Evolutionary conservation across 2,113 vertebrate species (phyloP), one percentile per base, ranked within the genome.

Genomic region (Pomatorhinus ruficollis): DNA sequence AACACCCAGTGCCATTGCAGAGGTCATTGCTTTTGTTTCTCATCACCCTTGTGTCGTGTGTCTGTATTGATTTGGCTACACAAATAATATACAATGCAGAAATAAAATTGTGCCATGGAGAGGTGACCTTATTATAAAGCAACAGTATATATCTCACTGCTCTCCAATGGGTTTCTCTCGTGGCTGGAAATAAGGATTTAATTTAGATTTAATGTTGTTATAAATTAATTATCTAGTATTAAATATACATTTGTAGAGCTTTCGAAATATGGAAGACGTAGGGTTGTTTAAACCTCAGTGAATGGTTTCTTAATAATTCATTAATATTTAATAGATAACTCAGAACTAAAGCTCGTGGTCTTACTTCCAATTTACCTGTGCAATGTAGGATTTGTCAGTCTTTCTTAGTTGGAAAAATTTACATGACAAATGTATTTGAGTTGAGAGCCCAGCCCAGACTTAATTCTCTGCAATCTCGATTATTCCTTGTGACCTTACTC

Each of bases 211-310:
- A 92, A 94, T 83, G 68, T 63, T 63, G 71, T 44, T 90, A 93
- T 95, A 88, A 95, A 93, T 96, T 87, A 94, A 94, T 96, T 94
- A 95, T 88, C 76, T 95, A 23, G 86, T 95, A 93, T 93, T 95
- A 96, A 96, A 93, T 83, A 94, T 90, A 71, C 82, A 93, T 93
- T 90, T 80, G 56, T 88, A 52, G 83, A 92, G 47, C 79, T 86
- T 90, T 92, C 77, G 76, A 86, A 95, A 90, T 86, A 40, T 75
- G 39, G 82, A 63, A 86, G 82, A 71, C 40, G 35, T 80, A 40
- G 64, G 42, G 47, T 93, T 96, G 66, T 92, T 93, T 96, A 86
- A 96, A 86, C 64, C 40, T 90, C 60, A 74, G 47, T 92, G 93
- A 93, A 92, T 78, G 31, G 72, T 75, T 94, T 86, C 82, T 83